Evolutionary conservation across 1,140 invertebrate species (phyloP).

Genomic region (Sminthurides bifidus): DNA sequence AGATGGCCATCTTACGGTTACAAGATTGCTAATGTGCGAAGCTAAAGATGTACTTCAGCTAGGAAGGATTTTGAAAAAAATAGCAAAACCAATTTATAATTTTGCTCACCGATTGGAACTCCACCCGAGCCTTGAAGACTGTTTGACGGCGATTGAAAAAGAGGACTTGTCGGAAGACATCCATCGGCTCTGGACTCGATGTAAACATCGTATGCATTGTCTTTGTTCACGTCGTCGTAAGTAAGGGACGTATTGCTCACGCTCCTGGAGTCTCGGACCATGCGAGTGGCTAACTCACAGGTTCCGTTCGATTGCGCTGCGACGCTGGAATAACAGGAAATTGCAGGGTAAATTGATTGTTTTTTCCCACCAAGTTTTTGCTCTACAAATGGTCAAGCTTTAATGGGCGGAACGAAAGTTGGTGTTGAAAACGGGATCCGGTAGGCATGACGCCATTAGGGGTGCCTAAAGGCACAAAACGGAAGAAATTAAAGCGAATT

Average conservation of each 20-base stretch:
- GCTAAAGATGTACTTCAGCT: no score
- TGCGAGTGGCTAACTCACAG: conserved; percentile 23
- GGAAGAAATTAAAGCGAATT: no score
- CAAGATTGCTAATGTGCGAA: no score
- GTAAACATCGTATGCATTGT: conserved; percentile 25
- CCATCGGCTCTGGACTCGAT: conserved; percentile 14
- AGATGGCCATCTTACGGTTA: no score
- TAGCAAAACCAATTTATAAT: background rate
- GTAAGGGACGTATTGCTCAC: conserved; percentile 11
- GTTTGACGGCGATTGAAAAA: conserved; percentile 10
- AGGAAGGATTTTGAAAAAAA: no score
- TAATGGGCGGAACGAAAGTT: no score
- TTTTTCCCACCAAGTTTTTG: no score
- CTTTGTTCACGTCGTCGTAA: conserved; percentile 17
- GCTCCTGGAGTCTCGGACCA: conserved; percentile 13
- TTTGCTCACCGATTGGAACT: conserved; percentile 24
- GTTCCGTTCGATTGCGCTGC: conserved; percentile 22
- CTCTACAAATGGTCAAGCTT: no score
- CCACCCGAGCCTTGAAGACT: conserved; percentile 6
- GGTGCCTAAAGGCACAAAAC: no score
- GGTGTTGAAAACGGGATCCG: no score
- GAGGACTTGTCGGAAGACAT: conserved; percentile 15
- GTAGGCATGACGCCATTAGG: background rate
- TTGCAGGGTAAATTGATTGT: background rate
- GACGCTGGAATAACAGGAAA: background rate